Percentiles rank a stretch among this genome's conserved stretches.
Evolutionary conservation across 2,113 vertebrate species (phyloP).

Genomic region (Alexandromys fortis): DNA sequence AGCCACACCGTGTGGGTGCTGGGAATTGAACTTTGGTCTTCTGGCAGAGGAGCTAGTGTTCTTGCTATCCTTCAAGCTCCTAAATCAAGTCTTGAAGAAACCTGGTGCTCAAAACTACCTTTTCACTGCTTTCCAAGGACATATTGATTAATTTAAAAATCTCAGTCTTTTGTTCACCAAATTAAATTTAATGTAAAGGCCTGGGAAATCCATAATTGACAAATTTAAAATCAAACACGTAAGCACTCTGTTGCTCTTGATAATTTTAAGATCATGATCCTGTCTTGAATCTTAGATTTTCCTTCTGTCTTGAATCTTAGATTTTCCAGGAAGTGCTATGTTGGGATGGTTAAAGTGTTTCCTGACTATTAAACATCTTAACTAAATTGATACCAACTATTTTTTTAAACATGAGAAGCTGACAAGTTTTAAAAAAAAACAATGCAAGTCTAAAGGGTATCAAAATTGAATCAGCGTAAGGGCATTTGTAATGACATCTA

Average conservation of each 20-base stretch:
- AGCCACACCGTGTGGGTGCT: neutral
- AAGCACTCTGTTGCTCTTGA: neutral
- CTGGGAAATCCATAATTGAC: neutral
- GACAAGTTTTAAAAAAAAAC: neutral
- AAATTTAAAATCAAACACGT: conserved; percentile 29
- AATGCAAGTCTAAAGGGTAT: neutral
- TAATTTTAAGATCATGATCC: neutral
- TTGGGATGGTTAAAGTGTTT: conserved; percentile 3
- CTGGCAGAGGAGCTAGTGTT: neutral
- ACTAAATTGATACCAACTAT: neutral
- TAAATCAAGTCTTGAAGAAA: neutral
- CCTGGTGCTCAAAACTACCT: neutral
- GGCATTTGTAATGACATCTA: conserved; percentile 28
- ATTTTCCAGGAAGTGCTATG: conserved; percentile 34
- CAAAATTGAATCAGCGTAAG: conserved; percentile 57
- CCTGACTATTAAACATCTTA: conserved; percentile 8
- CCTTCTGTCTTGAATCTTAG: neutral
- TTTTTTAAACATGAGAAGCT: neutral
- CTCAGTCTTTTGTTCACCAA: neutral
- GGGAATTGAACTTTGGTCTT: neutral
- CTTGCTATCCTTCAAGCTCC: neutral
- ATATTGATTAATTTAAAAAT: conserved; percentile 6
- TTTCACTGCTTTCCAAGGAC: neutral
- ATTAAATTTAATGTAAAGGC: neutral
- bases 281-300: neutral